Evolutionary conservation across 2,113 vertebrate species (phyloP).

Genomic region (Barnardius zonarius): DNA sequence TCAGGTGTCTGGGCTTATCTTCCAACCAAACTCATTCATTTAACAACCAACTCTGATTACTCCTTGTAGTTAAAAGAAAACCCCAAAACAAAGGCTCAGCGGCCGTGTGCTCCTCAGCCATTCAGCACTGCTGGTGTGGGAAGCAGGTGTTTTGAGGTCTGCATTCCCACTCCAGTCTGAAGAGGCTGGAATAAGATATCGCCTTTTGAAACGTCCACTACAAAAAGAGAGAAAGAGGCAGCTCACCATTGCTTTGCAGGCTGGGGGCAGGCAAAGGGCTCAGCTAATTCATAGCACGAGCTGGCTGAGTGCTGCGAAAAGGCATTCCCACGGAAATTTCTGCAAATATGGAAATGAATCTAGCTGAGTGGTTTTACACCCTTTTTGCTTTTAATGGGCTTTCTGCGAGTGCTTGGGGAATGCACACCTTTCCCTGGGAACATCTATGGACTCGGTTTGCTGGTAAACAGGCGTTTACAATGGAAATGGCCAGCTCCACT

Average conservation of each 20-base stretch:
- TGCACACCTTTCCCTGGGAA: accelerated
- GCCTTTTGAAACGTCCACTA: not conserved
- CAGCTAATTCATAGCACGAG: not conserved
- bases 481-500: not conserved
- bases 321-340: not conserved
- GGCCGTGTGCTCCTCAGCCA: not conserved
- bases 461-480: not conserved
- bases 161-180: constrained; percentile 22
- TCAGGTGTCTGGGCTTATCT: constrained; percentile 59
- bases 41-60: not conserved
- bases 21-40: constrained; percentile 50
- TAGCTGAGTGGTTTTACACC: not conserved
- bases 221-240: not conserved
- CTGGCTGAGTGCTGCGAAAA: not conserved
- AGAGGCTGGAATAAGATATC: not conserved
- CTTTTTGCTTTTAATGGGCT: not conserved
- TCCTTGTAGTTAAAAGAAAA: constrained; percentile 52
- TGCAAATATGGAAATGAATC: not conserved
- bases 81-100: constrained; percentile 40
- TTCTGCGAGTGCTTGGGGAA: not conserved
- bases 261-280: not conserved
- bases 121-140: not conserved
- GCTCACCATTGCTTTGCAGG: not conserved
- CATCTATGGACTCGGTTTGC: not conserved
- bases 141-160: constrained; percentile 28